phyloP scores from a whole-genome alignment of 2,888 invertebrate genomes.

The Lampropteryx suffumata region DNA sequence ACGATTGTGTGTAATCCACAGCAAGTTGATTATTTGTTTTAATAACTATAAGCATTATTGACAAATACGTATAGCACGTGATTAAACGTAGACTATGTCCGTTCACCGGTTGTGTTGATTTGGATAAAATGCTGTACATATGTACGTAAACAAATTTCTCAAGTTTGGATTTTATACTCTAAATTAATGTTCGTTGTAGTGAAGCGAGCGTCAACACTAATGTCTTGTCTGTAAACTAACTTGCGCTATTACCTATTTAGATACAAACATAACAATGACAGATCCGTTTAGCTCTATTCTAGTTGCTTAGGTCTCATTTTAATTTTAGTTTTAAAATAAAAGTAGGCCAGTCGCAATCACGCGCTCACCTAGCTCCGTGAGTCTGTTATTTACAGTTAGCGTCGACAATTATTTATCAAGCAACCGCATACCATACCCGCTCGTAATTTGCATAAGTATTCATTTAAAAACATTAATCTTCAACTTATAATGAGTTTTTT shows the following conservation, averaged over 20 bases:
- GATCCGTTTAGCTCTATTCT: conserved; percentile 21
- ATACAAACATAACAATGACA: conserved; percentile 30
- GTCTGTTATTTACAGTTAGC: conserved; percentile 57
- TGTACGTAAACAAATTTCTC: conserved; percentile 13
- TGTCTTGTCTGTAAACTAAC: too few species aligned
- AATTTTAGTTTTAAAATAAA: conserved; percentile 40
- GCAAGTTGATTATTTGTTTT: conserved; percentile 5
- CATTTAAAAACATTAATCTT: conserved; percentile 35
- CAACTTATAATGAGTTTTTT: conserved; percentile 32
- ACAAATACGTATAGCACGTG: neutral
- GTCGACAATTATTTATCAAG: conserved; percentile 53
- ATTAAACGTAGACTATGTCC: neutral
- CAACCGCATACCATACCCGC: conserved; percentile 44
- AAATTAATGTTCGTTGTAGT: conserved; percentile 14
- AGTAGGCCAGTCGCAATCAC: conserved; percentile 43
- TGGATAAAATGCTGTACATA: conserved; percentile 6
- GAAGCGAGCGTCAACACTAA: too few species aligned
- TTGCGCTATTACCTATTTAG: neutral
- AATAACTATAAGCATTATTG: neutral
- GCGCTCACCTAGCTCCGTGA: conserved; percentile 39
- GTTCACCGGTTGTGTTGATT: neutral
- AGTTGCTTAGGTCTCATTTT: conserved; percentile 32
- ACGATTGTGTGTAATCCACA: neutral
- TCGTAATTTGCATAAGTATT: conserved; percentile 45
- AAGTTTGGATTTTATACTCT: conserved; percentile 20